Base-by-base conservation (phyloP, 1,140 invertebrate species). In the Atopsyche davidsoni region DNA sequence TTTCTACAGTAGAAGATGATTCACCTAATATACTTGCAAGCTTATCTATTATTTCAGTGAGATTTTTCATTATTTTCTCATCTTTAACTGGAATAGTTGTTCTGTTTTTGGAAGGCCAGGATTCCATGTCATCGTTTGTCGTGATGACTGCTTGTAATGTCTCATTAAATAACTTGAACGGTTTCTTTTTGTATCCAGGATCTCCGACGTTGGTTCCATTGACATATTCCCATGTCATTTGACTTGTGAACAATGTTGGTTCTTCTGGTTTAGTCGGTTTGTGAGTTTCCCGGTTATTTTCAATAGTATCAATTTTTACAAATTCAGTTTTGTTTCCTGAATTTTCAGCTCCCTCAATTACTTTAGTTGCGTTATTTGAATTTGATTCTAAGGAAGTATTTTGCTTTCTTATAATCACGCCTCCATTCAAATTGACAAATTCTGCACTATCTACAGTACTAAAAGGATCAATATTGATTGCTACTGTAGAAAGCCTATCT, bases 111-210 rank as follows among this genome's bases (percentile, higher is more conserved):
- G 6, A 6, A 28, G 24, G 6, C n/a, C 6, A 1, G 23, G 42
- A 39, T 28, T 28, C 24, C 6, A 41, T 7, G 1, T 54, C 70
- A 50, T 71, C 69, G 62, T 75, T 72, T 63, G 65, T 71, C 4
- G 68, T 72, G 31, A 75, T 71, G 14, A 74, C 69, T 3, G 71
- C 71, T 61, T 73, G 71, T 50, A 75, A 60, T 19, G 73, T 75
- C 49, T 75, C 70, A 51, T 75, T 72, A 24, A 69, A 73, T 59
- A 66, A 67, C 61, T 70, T 73, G 58, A 66, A 69, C 21, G 68
- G 66, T 41, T 57, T 58, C 64, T 68, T 72, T 56, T 53, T 64
- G 32, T 57, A 58, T 16, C 64, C 66, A 19, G 65, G 61, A 55
- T 68, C 65, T 45, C 67, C 64, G 48, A 60, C 68, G 23, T 63